These are phyloP conservation scores for Ips typographus DNA, from an alignment of 1,140 invertebrate species.

Conservation along the genomic window DNA sequence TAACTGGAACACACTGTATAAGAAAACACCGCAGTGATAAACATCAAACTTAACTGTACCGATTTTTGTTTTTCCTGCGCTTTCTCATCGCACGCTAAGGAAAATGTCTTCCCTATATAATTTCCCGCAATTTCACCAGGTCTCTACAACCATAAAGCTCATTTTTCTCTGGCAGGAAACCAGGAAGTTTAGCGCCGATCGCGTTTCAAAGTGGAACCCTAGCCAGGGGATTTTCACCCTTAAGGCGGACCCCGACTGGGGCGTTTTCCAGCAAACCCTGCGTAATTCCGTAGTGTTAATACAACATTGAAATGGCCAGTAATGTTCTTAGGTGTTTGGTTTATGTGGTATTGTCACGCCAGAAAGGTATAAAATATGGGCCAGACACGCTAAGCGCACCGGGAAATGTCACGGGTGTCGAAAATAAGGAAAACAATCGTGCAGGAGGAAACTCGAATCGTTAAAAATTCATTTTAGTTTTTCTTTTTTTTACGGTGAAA, in stretches of 20 bases:
- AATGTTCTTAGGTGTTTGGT: conserved; percentile 50
- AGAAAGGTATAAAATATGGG: conserved; percentile 37
- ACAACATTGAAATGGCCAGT: conserved; percentile 52
- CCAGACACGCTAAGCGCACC: conserved; percentile 27
- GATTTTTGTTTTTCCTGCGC: no score
- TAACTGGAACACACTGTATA: no score
- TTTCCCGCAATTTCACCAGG: conserved; percentile 22
- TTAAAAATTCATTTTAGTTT: background rate
- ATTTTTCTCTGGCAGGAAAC: conserved; percentile 16
- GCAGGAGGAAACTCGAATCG: background rate
- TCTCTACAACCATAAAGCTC: conserved; percentile 17
- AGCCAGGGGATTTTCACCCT: conserved; percentile 23
- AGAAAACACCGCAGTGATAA: no score
- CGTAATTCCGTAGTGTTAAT: conserved; percentile 52
- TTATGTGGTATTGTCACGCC: conserved; percentile 47
- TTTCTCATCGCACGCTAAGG: conserved; percentile 36
- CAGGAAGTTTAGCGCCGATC: conserved; percentile 33
- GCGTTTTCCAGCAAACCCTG: conserved; percentile 26
- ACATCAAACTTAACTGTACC: no score
- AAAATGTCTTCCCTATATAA: conserved; percentile 36
- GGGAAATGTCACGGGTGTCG: conserved; percentile 18
- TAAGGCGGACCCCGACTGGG: conserved; percentile 12
- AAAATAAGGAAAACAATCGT: conserved; percentile 8
- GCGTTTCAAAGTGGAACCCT: conserved; percentile 12
- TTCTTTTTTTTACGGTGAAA: background rate